These are phyloP conservation scores for Melanotaenia maccullochi DNA, from an alignment of 2,797 vertebrate genomes.

Conservation along the genomic window DNA sequence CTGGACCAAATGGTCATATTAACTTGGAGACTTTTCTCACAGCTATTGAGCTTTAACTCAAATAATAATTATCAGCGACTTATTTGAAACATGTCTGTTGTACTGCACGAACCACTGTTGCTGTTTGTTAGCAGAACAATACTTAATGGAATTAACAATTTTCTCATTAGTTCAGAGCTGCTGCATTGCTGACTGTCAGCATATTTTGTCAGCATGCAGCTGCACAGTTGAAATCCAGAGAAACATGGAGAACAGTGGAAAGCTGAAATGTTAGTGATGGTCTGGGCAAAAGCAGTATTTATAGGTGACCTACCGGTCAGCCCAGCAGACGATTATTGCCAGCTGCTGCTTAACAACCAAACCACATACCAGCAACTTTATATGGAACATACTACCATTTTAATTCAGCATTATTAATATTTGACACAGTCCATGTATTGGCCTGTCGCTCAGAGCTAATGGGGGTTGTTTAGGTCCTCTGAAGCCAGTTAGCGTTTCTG, in stretches of 20 bases:
- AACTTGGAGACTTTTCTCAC: neutral
- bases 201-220: conserved; percentile 45
- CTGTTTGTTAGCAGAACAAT: conserved; percentile 35
- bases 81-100: conserved; percentile 22
- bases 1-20: conserved; percentile 9
- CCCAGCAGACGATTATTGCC: conserved; percentile 56
- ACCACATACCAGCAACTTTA: conserved; percentile 59
- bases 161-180: conserved; percentile 35
- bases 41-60: neutral
- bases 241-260: conserved; percentile 44
- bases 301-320: conserved; percentile 70
- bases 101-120: conserved; percentile 6
- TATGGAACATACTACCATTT: conserved; percentile 54
- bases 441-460: conserved; percentile 37
- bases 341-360: conserved; percentile 71
- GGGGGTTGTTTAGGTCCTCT: conserved; percentile 42
- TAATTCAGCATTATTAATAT: conserved; percentile 52
- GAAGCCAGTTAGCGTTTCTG: conserved; percentile 37
- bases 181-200: conserved; percentile 59
- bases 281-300: conserved; percentile 69
- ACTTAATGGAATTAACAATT: conserved; percentile 52
- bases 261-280: conserved; percentile 59
- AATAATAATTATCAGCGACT: conserved; percentile 14
- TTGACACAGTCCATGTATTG: conserved; percentile 27
- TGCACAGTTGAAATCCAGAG: conserved; percentile 48